phyloP scores from a whole-genome alignment of 2,888 invertebrate species.

The Odontomyia ornata region DNA sequence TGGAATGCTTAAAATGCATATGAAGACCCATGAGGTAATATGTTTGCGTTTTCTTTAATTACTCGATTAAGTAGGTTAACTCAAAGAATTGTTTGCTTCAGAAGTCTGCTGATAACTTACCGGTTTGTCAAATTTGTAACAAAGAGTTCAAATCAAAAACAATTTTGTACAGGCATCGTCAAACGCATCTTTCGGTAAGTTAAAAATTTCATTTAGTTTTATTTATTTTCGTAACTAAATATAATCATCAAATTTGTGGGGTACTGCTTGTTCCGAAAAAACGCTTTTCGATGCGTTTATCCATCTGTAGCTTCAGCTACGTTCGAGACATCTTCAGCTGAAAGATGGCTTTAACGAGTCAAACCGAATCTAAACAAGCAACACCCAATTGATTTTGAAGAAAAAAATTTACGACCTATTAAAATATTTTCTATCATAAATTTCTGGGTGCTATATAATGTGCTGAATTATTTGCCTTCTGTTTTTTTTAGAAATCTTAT shows the following conservation, averaged over 20 bases:
- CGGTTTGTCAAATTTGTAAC: conserved; percentile 71
- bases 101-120: conserved; percentile 68
- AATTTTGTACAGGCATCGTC: conserved; percentile 70
- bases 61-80: background rate
- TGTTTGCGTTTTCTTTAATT: background rate
- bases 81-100: background rate
- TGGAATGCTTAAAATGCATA: conserved; percentile 74
- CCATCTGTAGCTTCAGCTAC: too few relatives aligned
- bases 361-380: too few relatives aligned
- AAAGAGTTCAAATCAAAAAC: conserved; percentile 70
- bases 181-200: conserved; percentile 68
- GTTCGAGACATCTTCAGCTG: too few relatives aligned
- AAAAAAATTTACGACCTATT: too few relatives aligned
- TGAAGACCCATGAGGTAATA: conserved; percentile 70
- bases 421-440: too few relatives aligned
- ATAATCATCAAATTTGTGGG: too few relatives aligned
- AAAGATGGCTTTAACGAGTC: too few relatives aligned
- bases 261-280: too few relatives aligned
- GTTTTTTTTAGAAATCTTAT: conserved; percentile 54
- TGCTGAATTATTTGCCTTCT: conserved; percentile 8
- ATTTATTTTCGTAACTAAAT: background rate
- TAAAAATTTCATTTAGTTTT: background rate
- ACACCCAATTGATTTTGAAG: too few relatives aligned
- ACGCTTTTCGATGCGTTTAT: too few relatives aligned
- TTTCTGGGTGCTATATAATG: conserved; percentile 8